These are phyloP conservation scores for Ryuthela nishihirai DNA, from an alignment of 2,888 invertebrate genomes.

Conservation along the genomic window DNA sequence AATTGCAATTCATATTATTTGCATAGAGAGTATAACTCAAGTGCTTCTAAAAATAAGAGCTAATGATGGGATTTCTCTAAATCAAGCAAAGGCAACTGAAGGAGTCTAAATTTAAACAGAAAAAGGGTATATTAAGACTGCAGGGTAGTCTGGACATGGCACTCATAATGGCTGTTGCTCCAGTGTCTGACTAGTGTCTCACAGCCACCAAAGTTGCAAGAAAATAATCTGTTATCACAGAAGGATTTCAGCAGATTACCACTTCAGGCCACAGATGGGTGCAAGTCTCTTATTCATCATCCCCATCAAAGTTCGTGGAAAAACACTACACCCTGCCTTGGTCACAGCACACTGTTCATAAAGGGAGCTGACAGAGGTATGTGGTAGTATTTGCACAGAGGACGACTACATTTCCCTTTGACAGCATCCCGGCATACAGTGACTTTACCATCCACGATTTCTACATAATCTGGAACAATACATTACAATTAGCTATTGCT, in stretches of 20 bases:
- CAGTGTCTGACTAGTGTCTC: constrained; percentile 30
- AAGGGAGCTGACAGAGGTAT: constrained; percentile 60
- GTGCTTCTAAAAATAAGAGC: too few species aligned
- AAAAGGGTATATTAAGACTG: background rate
- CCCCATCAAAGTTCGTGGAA: too few species aligned
- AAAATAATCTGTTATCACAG: constrained; percentile 40
- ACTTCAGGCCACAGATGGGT: constrained; percentile 14
- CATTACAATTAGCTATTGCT: too few species aligned
- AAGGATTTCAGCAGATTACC: constrained; percentile 11
- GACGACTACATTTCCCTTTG: constrained; percentile 87
- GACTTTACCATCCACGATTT: constrained; percentile 91
- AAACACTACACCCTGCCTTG: constrained; percentile 2
- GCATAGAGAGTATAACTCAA: too few species aligned
- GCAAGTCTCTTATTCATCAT: too few species aligned
- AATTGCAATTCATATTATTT: too few species aligned
- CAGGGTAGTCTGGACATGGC: constrained; percentile 10
- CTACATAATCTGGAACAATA: constrained; percentile 73
- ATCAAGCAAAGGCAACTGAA: too few species aligned
- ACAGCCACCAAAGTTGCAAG: constrained; percentile 29
- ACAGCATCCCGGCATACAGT: constrained; percentile 95
- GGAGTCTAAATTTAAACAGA: background rate
- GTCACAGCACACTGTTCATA: constrained; percentile 35
- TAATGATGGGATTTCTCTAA: too few species aligned
- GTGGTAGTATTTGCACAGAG: constrained; percentile 96
- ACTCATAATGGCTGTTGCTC: constrained; percentile 15